Conservation (phyloP, 2,797 vertebrate species). For the Pristis pectinata region DNA sequence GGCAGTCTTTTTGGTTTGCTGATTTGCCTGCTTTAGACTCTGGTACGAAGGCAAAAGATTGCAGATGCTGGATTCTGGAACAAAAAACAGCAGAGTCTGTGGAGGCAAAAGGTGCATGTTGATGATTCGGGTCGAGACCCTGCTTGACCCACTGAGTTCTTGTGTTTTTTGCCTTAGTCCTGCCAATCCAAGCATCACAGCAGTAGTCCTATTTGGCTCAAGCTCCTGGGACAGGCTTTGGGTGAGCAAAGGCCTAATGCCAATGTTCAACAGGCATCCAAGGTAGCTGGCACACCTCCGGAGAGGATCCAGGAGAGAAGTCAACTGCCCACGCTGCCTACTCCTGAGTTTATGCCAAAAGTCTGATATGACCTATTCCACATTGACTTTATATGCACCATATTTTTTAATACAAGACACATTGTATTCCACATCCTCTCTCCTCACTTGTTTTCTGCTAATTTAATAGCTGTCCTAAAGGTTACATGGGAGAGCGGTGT, state of each 20-base stretch:
- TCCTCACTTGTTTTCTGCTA: background rate
- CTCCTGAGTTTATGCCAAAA: background rate
- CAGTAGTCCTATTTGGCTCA: background rate
- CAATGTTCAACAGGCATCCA: no score
- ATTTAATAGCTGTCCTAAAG: constrained; percentile 64
- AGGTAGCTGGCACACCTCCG: no score
- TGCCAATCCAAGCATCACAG: background rate
- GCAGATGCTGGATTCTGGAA: no score
- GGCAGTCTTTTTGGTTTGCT: background rate
- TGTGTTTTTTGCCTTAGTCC: no score
- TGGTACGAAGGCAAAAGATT: no score
- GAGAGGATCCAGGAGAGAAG: background rate
- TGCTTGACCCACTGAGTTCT: no score
- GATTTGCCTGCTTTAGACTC: background rate
- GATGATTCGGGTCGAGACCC: no score
- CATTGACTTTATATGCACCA: background rate
- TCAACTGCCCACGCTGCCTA: background rate
- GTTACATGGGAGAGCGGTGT: constrained; percentile 80
- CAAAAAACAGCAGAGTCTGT: no score
- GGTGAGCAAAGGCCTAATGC: background rate
- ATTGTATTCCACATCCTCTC: background rate
- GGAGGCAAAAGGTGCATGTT: no score
- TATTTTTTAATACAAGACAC: background rate
- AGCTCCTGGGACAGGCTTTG: background rate
- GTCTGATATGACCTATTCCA: background rate